Base-by-base conservation (phyloP, 2,113 vertebrate genomes). In the Psammodynastes pulverulentus region DNA sequence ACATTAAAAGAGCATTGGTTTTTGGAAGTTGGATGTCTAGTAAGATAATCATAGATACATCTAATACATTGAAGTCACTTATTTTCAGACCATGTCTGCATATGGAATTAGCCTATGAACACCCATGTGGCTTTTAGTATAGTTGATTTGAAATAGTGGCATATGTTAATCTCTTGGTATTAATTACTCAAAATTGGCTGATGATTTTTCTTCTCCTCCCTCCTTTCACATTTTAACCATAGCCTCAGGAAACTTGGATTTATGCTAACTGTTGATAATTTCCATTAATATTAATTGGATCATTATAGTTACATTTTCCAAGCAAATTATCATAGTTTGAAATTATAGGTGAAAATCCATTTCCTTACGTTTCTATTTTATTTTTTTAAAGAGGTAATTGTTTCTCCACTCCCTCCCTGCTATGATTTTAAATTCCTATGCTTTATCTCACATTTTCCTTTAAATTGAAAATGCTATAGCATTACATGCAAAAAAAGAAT, bases 401-500 rank as follows among this genome's bases (percentile, higher is more conserved):
- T 97, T 97, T 97, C 95, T 49, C 89, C 96, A 96, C 46, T 86
- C 46, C 58, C 93, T 95, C 84, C 93, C 88, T 45, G 89, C 91
- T 91, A 95, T 94, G 94, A 89, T 96, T 97, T 97, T 95, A 95
- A 96, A 97, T 97, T 96, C 89, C 94, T 91, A 90, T 92, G 93
- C 96, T 97, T 97, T 97, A 97, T 97, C 94, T 96, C 95, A 96
- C 92, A 53, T 94, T 96, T 96, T 96, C 97, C 95, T 97, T 97
- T 97, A 97, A 98, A 98, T 97, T 96, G 97, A 98, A 98, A 98
- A 97, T 95, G 96, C 95, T 95, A 93, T 96, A 97, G 96, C 97
- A 97, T 97, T 97, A 96, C 96, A 96, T 97, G 97, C 96, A 97
- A 98, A 98, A 89, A 98, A 89, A 97, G 98, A 98, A 98, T 97